Base-by-base conservation (phyloP, 2,113 vertebrate genomes). In the Lanius ludovicianus region DNA sequence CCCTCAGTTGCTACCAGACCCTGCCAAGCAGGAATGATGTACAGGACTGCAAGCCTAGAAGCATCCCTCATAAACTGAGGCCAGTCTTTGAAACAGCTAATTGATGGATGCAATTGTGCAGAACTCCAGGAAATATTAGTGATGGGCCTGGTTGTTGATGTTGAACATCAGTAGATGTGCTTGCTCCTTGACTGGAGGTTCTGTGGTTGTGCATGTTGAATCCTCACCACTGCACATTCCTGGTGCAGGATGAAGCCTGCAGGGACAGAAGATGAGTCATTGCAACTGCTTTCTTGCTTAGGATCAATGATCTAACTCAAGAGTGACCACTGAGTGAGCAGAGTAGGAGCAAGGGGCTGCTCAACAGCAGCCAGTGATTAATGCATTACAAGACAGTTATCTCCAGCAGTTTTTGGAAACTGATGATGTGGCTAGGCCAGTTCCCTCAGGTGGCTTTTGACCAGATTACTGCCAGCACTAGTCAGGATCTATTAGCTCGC, bases 301-400 rank as follows among this genome's bases (percentile, higher is more conserved):
- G 24, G 28, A 15, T 28, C 1, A 23, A 22, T 94, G 90, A n/a
- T n/a, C n/a, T n/a, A n/a, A 65, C 50, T 73, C 2, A 3, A 70
- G 42, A 81, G 39, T 20, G 5, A 39, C 74, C 30, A 12, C 13
- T 27, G 24, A 63, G 23, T 71, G 79, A 84, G 69, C 4, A 41
- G 15, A 47, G 65, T 47, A 75, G 77, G 46, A 89, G 33, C 33
- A 77, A 73, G 20, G 15, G 11, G 24, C 33, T 85, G 62, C 39
- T 41, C 23, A 64, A 52, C 30, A 87, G 41, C 71, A 84, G 64
- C 13, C 1, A 2, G 23, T 5, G 12, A 63, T 28, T 62, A 77
- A 53, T 9, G 11, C 1, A 0, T 30, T 69, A 35, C 0, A 1
- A 46, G 44, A 21, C 31, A 59, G 30, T 4, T 6, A 77, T 46